phyloP scores from a whole-genome alignment of 2,797 vertebrate genomes.

The Natrix natrix region DNA sequence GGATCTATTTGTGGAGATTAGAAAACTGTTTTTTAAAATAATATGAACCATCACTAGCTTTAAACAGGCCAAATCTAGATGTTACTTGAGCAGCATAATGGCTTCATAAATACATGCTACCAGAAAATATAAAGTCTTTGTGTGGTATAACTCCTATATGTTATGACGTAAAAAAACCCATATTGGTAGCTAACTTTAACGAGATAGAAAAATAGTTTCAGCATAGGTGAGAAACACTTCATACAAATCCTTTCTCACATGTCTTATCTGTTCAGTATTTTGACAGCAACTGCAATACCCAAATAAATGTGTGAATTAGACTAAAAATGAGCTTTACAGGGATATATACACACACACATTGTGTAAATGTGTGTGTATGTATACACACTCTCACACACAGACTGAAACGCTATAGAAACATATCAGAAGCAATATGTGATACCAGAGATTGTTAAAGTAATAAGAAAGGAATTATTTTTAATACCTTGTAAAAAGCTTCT shows the following conservation, averaged over 20 bases:
- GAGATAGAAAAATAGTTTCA: background rate
- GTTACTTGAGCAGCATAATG: background rate
- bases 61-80: background rate
- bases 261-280: background rate
- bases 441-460: background rate
- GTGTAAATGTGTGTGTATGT: no score
- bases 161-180: background rate
- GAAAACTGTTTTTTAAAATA: background rate
- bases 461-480: conserved; percentile 6
- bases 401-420: background rate
- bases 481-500: conserved; percentile 95
- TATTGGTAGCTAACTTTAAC: background rate
- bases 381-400: background rate
- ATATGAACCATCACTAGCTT: background rate
- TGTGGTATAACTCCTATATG: background rate
- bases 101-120: background rate
- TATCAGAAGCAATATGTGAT: background rate
- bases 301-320: background rate
- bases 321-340: background rate
- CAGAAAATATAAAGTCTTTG: background rate
- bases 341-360: background rate
- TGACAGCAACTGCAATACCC: background rate
- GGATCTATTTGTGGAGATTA: background rate
- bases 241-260: background rate
- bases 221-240: background rate